These are phyloP conservation scores for Apomyelois bistriatella DNA, from an alignment of 2,888 invertebrate species.

Conservation along the genomic window DNA sequence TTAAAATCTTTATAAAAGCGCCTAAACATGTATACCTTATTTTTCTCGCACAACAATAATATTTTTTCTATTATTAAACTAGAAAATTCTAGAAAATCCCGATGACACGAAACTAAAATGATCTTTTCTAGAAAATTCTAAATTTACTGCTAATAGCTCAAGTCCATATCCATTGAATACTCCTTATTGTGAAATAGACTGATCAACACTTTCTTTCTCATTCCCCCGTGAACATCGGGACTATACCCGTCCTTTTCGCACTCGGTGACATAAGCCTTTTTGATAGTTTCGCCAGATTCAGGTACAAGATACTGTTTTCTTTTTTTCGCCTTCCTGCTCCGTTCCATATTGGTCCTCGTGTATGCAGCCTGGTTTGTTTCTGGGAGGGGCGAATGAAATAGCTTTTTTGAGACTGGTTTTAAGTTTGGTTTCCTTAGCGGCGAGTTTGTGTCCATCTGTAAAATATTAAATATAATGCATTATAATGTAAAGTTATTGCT, in stretches of 20 bases:
- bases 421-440: conserved; percentile 52
- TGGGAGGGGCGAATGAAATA: conserved; percentile 57
- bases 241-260: conserved; percentile 48
- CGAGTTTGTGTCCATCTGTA: conserved; percentile 64
- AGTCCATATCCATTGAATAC: conserved; percentile 62
- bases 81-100: no score
- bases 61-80: no score
- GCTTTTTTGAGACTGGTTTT: conserved; percentile 57
- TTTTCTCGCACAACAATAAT: no score
- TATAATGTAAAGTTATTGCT: no score
- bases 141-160: conserved; percentile 22
- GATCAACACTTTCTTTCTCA: conserved; percentile 55
- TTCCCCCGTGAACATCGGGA: conserved; percentile 41
- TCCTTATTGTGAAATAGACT: conserved; percentile 63
- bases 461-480: conserved; percentile 8
- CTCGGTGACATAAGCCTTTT: conserved; percentile 54
- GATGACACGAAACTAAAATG: no score
- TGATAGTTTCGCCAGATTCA: conserved; percentile 47
- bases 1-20: no score
- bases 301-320: conserved; percentile 51
- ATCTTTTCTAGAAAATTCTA: background rate
- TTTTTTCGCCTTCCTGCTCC: conserved; percentile 42
- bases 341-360: conserved; percentile 27
- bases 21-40: no score
- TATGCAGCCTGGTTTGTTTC: conserved; percentile 33